phyloP scores from a whole-genome alignment of 2,797 vertebrate species.

The Carapus acus region DNA sequence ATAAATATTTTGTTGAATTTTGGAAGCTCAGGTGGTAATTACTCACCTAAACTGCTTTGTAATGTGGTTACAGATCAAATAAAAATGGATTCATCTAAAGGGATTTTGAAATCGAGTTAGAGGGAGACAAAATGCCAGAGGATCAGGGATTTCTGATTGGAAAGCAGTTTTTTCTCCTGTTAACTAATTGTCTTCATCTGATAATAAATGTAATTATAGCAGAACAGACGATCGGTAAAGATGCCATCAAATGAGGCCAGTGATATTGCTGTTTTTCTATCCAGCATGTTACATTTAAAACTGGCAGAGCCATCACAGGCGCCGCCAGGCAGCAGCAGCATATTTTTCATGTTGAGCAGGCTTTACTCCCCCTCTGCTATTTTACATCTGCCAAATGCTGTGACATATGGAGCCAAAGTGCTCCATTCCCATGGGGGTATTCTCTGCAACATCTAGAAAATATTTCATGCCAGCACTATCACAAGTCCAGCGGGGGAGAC shows the following conservation, averaged over 20 bases:
- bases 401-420: slow-evolving; percentile 66
- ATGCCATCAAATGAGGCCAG: background rate
- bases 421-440: slow-evolving; percentile 48
- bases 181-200: background rate
- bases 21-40: too few species aligned
- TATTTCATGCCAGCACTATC: slow-evolving; percentile 43
- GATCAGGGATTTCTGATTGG: too few species aligned
- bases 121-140: too few species aligned
- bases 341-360: slow-evolving; percentile 53
- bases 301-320: slow-evolving; percentile 29
- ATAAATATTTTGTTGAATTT: background rate
- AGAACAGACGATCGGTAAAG: background rate
- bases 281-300: slow-evolving; percentile 40
- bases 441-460: slow-evolving; percentile 54
- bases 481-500: slow-evolving; percentile 14
- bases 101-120: too few species aligned
- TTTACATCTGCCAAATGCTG: slow-evolving; percentile 65
- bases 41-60: too few species aligned
- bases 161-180: too few species aligned
- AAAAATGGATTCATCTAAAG: too few species aligned
- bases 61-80: background rate
- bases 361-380: slow-evolving; percentile 38
- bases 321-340: slow-evolving; percentile 27
- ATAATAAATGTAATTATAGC: slow-evolving; percentile 6
- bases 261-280: slow-evolving; percentile 15